Conservation (phyloP, 2,113 vertebrate species). For the Heterochromis multidens region DNA sequence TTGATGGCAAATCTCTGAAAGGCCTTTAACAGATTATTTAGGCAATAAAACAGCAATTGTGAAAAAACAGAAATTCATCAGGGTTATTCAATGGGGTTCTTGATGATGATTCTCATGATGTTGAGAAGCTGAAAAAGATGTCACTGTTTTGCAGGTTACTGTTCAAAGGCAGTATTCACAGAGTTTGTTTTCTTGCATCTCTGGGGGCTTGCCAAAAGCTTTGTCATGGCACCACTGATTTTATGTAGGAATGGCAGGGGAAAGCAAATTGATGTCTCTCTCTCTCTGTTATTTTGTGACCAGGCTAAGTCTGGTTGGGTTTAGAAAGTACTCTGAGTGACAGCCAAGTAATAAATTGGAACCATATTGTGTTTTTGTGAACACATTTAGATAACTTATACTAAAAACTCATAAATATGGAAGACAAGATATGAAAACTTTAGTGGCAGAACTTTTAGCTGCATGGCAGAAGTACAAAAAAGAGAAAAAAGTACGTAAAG, state of each 20-base stretch:
- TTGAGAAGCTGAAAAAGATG: constrained; percentile 33
- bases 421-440: background rate
- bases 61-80: background rate
- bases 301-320: background rate
- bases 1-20: constrained; percentile 7
- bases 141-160: constrained; percentile 52
- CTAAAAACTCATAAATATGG: background rate
- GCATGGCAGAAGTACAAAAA: background rate
- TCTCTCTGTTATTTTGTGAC: background rate
- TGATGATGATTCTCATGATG: constrained; percentile 67
- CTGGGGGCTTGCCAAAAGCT: constrained; percentile 24
- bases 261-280: constrained; percentile 2
- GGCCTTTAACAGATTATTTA: constrained; percentile 18
- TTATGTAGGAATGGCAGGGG: constrained; percentile 15
- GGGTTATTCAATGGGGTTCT: constrained; percentile 50
- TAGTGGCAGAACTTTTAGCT: background rate
- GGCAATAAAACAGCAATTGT: constrained; percentile 47
- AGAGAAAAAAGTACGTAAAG: background rate
- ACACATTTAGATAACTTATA: background rate
- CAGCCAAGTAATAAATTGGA: background rate
- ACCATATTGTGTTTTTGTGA: background rate
- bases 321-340: background rate
- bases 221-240: constrained; percentile 36
- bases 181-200: constrained; percentile 47
- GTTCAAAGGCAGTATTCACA: constrained; percentile 61